Conservation (phyloP, 1,140 invertebrate species). For the Cotesia chilonis region DNA sequence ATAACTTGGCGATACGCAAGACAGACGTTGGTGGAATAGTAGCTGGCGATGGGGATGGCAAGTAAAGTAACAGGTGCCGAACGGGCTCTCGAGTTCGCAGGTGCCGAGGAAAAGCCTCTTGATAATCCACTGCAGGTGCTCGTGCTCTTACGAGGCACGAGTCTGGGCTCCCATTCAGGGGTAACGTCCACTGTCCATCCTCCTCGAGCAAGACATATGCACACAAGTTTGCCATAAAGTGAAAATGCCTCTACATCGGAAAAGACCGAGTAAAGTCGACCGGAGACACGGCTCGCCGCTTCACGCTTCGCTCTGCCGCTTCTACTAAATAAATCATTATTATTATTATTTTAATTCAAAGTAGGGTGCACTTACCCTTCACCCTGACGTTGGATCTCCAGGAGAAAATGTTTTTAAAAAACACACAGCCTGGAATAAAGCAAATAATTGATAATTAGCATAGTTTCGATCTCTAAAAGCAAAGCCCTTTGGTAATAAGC, state of each 20-base stretch:
- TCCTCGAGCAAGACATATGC: not conserved
- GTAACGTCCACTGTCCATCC: not conserved
- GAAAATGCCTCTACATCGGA: conserved; percentile 24
- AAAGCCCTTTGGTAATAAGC: not conserved
- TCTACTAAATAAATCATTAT: conserved; percentile 39
- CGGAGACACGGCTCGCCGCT: conserved; percentile 59
- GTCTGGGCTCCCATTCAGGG: not conserved
- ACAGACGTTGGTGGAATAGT: conserved; percentile 22
- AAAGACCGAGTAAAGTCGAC: conserved; percentile 40
- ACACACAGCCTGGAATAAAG: too few relatives aligned
- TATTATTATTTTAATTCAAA: conserved; percentile 18
- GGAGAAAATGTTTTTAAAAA: too few relatives aligned
- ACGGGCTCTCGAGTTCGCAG: conserved; percentile 36
- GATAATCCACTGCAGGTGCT: conserved; percentile 21
- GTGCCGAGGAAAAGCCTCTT: conserved; percentile 20
- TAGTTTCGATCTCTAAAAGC: too few relatives aligned
- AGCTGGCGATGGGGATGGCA: not conserved
- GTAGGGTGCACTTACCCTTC: not conserved
- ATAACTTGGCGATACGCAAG: conserved; percentile 23
- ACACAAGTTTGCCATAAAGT: conserved; percentile 4
- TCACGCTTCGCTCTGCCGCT: conserved; percentile 57
- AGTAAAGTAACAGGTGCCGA: conserved; percentile 38
- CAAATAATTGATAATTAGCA: too few relatives aligned
- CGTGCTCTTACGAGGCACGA: conserved; percentile 2
- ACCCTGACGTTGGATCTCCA: too few relatives aligned